phyloP scores from a whole-genome alignment of 2,888 invertebrate species.

The Zygogramma bicolorata region DNA sequence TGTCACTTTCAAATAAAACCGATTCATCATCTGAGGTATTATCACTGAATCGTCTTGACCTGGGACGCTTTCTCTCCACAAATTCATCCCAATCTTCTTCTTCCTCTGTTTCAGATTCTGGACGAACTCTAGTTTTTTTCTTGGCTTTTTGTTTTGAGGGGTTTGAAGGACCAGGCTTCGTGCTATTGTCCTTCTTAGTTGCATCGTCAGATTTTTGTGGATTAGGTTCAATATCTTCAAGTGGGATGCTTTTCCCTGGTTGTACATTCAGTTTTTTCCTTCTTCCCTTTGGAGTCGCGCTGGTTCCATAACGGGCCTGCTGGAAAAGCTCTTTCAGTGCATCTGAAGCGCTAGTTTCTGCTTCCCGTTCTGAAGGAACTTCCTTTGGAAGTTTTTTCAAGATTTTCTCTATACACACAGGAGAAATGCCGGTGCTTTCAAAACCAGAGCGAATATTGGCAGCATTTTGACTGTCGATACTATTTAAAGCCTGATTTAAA shows the following conservation, averaged over 20 bases:
- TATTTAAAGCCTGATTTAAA: not conserved
- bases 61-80: too few species aligned
- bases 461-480: not conserved
- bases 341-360: not conserved
- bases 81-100: too few species aligned
- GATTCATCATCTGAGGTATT: too few species aligned
- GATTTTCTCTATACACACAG: constrained; percentile 14
- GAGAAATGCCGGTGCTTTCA: constrained; percentile 12
- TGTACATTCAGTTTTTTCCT: constrained; percentile 16
- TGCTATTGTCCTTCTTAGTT: too few species aligned
- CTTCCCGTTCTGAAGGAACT: not conserved
- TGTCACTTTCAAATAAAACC: too few species aligned
- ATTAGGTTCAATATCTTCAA: not conserved
- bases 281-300: constrained; percentile 1
- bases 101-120: too few species aligned
- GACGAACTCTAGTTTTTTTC: too few species aligned
- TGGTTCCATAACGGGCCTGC: not conserved
- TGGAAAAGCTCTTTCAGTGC: constrained; percentile 21
- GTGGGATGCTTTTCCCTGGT: constrained; percentile 19
- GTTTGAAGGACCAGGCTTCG: too few species aligned
- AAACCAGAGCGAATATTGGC: constrained; percentile 20
- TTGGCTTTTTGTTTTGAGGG: too few species aligned
- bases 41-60: too few species aligned
- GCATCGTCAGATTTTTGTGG: not conserved
- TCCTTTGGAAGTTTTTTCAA: constrained; percentile 16